Evolutionary conservation across 2,797 vertebrate genomes (phyloP).

Genomic region (Microctenopoma stevenorrisi): DNA sequence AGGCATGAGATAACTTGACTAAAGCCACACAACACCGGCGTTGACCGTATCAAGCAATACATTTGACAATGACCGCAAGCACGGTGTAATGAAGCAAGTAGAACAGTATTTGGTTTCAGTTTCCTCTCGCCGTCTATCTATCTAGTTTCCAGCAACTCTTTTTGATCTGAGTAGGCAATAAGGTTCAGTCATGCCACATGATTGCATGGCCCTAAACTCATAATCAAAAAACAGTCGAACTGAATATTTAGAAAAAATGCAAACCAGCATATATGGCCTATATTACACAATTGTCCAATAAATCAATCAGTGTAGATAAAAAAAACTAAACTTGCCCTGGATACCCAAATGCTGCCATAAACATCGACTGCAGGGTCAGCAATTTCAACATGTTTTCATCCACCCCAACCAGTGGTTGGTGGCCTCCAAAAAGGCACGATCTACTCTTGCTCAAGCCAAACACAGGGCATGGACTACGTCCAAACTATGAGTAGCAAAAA

Average conservation of each 20-base stretch:
- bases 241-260: slow-evolving; percentile 6
- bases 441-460: slow-evolving; percentile 28
- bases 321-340: slow-evolving; percentile 28
- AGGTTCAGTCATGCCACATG: neutral
- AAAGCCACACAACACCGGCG: neutral
- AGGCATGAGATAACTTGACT: neutral
- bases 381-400: slow-evolving; percentile 26
- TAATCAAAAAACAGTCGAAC: neutral
- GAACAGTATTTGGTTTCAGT: neutral
- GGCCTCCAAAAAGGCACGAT: slow-evolving; percentile 23
- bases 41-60: neutral
- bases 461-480: slow-evolving; percentile 16
- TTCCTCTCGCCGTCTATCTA: neutral
- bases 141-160: no score
- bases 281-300: neutral
- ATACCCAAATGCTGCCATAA: slow-evolving; percentile 28
- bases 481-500: slow-evolving; percentile 17
- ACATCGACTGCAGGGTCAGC: slow-evolving; percentile 27
- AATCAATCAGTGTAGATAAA: slow-evolving; percentile 20
- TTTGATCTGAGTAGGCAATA: no score
- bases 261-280: neutral
- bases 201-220: neutral
- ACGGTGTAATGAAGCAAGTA: neutral
- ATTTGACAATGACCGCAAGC: neutral
- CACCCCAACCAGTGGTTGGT: slow-evolving; percentile 35